Evolutionary conservation across 1,140 invertebrate species (phyloP), one percentile per base, ranked within the genome.

Genomic region (Drosophila aff.): DNA sequence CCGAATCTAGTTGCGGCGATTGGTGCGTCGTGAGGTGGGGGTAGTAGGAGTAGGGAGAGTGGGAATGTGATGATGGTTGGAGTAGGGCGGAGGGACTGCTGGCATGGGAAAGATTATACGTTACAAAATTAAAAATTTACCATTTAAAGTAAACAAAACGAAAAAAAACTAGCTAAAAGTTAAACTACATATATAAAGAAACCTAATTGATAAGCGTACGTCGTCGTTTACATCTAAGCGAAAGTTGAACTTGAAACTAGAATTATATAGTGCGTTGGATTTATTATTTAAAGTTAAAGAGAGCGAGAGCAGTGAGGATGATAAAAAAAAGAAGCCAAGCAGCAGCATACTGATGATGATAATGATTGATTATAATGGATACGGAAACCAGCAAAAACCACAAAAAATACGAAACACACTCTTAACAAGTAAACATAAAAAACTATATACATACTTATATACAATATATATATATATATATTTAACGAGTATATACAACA

Each of bases 221-320:
- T 85, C 81, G 85, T 91, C 85, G 85, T 90, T 90, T 90, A 89
- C 86, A 91, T 90, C 82, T 90, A 90, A 90, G 85, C 86, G 86
- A 90, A 90, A 90, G 85, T 90, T 90, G 85, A 90, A 90, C 85
- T 90, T 90, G 85, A 90, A 89, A 90, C 85, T 90, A 90, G 85
- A 89, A 90, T 91, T 90, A 90, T 85, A 90, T 90, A 90, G 86
- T 90, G 86, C 78, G 78, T 90, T 90, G 85, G 85, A 90, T 91
- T 82, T 91, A 90, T 90, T 90, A 90, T 89, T 90, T 90, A 90
- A 57, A 57, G 85, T 90, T 76, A 90, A 85, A 82, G 67, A 73
- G 72, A 57, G 52, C 59, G 28, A 44, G 21, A 40, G 49, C 40
- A 49, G 43, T 63, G 46, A 38, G 33, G 61, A 67, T 62, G 59